Conservation (phyloP, 2,113 vertebrate species). For the Campylomormyrus tamandua region DNA sequence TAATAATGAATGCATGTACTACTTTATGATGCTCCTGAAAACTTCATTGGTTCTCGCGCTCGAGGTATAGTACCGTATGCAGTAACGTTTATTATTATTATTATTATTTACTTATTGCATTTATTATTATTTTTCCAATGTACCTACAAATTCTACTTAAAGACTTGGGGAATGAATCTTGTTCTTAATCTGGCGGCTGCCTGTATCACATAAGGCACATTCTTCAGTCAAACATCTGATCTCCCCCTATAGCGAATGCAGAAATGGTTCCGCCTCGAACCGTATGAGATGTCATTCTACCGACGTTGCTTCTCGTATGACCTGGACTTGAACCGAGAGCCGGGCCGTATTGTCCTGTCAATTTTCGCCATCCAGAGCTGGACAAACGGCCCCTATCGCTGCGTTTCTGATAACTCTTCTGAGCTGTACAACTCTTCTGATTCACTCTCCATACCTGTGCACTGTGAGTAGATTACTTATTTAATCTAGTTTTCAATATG, state of each 20-base stretch:
- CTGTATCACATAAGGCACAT: neutral
- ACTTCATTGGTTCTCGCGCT: neutral
- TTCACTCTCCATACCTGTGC: conserved; percentile 45
- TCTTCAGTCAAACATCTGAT: neutral
- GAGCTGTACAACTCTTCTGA: conserved; percentile 41
- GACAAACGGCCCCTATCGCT: conserved; percentile 50
- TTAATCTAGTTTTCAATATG: neutral
- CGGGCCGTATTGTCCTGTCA: conserved; percentile 31
- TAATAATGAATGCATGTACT: neutral
- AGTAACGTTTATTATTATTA: neutral
- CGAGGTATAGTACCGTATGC: neutral
- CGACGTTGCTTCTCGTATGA: conserved; percentile 34
- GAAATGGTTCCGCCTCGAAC: conserved; percentile 36
- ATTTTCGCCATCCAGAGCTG: conserved; percentile 26
- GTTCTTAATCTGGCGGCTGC: too few species aligned
- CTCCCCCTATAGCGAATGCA: conserved; percentile 36
- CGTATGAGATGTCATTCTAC: conserved; percentile 17
- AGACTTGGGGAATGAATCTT: neutral
- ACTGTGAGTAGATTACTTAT: conserved; percentile 53
- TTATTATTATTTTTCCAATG: too few species aligned
- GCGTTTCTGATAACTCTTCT: conserved; percentile 41
- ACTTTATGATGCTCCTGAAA: neutral
- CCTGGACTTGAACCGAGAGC: conserved; percentile 22
- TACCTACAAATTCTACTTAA: neutral
- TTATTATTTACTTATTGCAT: too few species aligned